These are phyloP conservation scores for Apamea sordens DNA, from an alignment of 2,888 invertebrate species.

Conservation along the genomic window DNA sequence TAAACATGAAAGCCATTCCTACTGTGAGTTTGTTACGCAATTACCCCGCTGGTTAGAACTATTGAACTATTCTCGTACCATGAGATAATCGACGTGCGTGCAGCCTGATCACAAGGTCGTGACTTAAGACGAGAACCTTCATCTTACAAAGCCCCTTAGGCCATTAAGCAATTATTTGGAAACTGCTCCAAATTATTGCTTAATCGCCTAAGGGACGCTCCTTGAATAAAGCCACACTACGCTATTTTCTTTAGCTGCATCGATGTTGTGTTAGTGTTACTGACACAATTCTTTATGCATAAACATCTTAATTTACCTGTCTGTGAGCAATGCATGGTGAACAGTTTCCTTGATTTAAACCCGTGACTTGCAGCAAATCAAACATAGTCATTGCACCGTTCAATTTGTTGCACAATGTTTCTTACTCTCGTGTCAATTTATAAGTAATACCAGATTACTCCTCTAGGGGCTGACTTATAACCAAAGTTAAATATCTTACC, in stretches of 20 bases:
- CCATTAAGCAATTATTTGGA: background rate
- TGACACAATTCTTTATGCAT: background rate
- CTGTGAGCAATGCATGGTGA: background rate
- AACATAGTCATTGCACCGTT: background rate
- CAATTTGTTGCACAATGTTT: background rate
- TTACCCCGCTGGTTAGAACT: background rate
- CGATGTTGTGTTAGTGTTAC: background rate
- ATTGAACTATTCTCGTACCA: background rate
- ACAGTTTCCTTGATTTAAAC: background rate
- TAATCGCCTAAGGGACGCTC: background rate
- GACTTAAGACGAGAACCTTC: background rate
- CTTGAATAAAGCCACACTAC: too few species aligned
- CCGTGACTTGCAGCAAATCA: background rate
- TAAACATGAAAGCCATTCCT: too few species aligned
- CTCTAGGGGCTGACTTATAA: background rate
- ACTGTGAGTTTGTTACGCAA: too few species aligned
- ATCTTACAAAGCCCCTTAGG: background rate
- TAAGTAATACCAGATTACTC: background rate
- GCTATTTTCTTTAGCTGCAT: background rate
- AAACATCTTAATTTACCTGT: background rate
- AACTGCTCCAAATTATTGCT: background rate
- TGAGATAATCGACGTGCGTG: conserved; percentile 3
- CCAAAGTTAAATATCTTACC: too few species aligned
- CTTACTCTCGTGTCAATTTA: background rate
- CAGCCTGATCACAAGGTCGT: background rate